These are phyloP conservation scores for Lemur catta DNA, from an alignment of 2,797 vertebrate species.

Conservation along the genomic window DNA sequence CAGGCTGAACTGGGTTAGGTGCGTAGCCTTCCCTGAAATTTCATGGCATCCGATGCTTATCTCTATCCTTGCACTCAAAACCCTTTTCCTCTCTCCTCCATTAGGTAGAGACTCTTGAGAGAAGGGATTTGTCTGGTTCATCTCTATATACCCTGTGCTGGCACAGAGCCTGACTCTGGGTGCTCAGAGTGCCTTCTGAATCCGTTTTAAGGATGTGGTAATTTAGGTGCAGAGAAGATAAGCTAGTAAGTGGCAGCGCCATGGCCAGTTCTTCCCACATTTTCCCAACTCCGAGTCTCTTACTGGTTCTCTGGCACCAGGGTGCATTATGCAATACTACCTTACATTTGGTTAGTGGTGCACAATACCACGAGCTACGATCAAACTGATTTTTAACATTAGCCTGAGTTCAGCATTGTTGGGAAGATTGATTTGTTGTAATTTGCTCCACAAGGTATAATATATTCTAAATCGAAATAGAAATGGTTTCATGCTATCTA, in stretches of 20 bases:
- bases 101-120: background rate
- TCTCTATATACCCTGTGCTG: background rate
- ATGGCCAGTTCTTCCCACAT: background rate
- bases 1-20: background rate
- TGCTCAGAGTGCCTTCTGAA: background rate
- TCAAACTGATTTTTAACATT: slow-evolving; percentile 50
- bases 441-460: slow-evolving; percentile 25
- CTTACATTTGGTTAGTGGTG: background rate
- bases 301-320: background rate
- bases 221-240: background rate
- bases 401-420: background rate
- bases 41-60: background rate
- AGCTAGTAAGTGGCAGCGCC: background rate
- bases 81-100: background rate
- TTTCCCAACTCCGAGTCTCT: background rate
- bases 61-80: background rate
- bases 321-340: background rate
- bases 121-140: background rate
- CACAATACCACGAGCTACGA: background rate
- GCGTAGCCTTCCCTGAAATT: background rate
- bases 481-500: slow-evolving; percentile 21
- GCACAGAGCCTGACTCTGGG: background rate
- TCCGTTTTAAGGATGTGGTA: background rate
- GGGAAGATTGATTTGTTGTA: slow-evolving; percentile 36
- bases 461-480: background rate